Base-by-base conservation (phyloP, 2,888 invertebrate species). In the Orthosia cruda region DNA sequence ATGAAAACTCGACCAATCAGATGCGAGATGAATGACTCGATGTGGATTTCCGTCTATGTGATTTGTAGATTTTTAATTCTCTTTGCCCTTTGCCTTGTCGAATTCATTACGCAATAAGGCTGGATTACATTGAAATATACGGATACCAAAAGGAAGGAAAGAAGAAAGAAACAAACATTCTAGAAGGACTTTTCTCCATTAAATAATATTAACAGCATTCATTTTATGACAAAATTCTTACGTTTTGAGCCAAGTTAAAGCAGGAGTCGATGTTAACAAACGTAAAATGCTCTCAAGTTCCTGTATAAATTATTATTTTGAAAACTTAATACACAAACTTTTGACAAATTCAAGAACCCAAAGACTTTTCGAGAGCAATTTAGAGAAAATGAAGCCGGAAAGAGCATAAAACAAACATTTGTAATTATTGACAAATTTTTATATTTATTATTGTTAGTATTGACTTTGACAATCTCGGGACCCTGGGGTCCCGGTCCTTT, bases 261-360 rank as follows among this genome's bases (percentile, higher is more conserved):
- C 49, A 23, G 23, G 57, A 18, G 11, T 26, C 15, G 47, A 20
- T 12, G 13, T 50, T 45, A 40, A 50, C 13, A 26, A 20, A 20
- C 16, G 26, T 20, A 59, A 9, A 40, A 55, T 5, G 16, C 40
- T 62, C 23, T 18, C 18, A 45, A 55, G 20, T 50, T 20, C n/a
- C 23, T 74, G 40, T 15, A 20, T 16, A 62, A 40, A 54, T 61
- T 52, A 73, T 58, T 52, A 50, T 50, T 1, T 59, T n/a, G 4
- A 52, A 15, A 52, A 50, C 50, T 20, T 18, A 54, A n/a, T 40
- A 71, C 5, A 40, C 12, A 52, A 23, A 26, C 16, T 2, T 58
- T n/a, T 57, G 9, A 40, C 2, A 50, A n/a, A 71, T 45, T 71
- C 16, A 61, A 49, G 49, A 75, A 54, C 32, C n/a, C 23, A 54